Percentiles rank a stretch among this genome's conserved stretches.
These are phyloP conservation scores for Gambelia wislizenii DNA, from an alignment of 2,797 vertebrate species.

Conservation along the genomic window DNA sequence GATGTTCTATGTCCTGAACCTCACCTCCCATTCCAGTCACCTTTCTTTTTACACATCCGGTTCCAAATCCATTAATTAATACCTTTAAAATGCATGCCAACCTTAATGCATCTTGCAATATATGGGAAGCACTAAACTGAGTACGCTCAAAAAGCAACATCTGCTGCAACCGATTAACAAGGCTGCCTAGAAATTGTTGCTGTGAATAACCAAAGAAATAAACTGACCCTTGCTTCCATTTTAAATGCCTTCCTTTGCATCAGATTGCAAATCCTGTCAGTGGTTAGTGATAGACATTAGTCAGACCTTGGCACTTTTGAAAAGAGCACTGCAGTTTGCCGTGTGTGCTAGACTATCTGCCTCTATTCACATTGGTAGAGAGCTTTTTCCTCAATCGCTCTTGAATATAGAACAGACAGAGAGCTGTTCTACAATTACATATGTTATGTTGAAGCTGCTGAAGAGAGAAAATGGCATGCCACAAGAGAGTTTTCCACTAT, in stretches of 20 bases:
- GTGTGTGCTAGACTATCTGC: background rate
- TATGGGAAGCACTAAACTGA: background rate
- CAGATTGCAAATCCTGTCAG: background rate
- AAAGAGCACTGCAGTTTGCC: too few relatives aligned
- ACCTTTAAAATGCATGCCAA: background rate
- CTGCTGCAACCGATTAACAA: background rate
- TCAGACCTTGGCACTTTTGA: background rate
- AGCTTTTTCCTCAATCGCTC: background rate
- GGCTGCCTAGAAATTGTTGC: background rate
- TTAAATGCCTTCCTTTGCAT: background rate
- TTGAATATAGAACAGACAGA: background rate
- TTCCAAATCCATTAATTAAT: background rate
- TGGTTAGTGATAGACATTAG: background rate
- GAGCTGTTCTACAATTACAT: background rate
- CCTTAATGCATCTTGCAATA: background rate
- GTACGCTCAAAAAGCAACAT: background rate
- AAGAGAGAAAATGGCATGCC: background rate
- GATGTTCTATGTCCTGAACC: background rate
- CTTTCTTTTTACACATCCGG: background rate
- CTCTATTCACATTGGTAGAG: background rate
- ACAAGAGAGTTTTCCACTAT: background rate
- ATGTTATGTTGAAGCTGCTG: background rate
- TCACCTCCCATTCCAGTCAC: background rate
- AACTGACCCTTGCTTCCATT: background rate
- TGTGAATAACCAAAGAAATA: background rate